A percentile compares a stretch with the other conserved stretches of the same genome.
These are phyloP conservation scores for Cynocephalus volans DNA, from an alignment of 2,113 vertebrate species.

Conservation along the genomic window DNA sequence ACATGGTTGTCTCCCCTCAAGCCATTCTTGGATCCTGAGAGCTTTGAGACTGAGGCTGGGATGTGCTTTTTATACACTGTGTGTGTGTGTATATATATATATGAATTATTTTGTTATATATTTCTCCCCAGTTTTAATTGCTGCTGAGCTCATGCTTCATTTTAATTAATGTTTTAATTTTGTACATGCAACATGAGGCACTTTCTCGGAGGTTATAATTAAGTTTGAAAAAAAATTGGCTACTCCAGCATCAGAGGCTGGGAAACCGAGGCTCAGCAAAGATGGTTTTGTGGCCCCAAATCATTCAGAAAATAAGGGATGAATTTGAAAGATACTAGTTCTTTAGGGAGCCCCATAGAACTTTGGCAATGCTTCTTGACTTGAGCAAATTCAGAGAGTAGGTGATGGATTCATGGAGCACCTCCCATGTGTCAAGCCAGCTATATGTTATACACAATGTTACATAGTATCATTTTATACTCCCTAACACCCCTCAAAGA, in stretches of 20 bases:
- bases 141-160: constrained; percentile 83
- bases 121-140: constrained; percentile 69
- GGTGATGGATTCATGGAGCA: not conserved
- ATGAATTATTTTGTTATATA: constrained; percentile 38
- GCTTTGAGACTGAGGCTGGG: not conserved
- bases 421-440: not conserved
- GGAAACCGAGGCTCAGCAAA: constrained; percentile 52
- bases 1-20: not conserved
- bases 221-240: constrained; percentile 66
- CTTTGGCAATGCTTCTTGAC: not conserved
- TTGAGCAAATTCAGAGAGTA: not conserved
- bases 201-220: constrained; percentile 80
- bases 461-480: rapidly evolving
- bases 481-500: not conserved
- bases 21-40: not conserved
- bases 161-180: constrained; percentile 86
- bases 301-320: constrained; percentile 6
- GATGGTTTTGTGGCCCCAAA: constrained; percentile 3
- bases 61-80: not conserved
- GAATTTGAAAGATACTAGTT: not conserved
- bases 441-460: rapidly evolving
- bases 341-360: not conserved
- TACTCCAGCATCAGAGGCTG: constrained; percentile 8
- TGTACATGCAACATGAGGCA: constrained; percentile 73
- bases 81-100: not conserved